phyloP scores from a whole-genome alignment of 53 echinoderm and acorn worm species.

The Holothuria scabra region DNA sequence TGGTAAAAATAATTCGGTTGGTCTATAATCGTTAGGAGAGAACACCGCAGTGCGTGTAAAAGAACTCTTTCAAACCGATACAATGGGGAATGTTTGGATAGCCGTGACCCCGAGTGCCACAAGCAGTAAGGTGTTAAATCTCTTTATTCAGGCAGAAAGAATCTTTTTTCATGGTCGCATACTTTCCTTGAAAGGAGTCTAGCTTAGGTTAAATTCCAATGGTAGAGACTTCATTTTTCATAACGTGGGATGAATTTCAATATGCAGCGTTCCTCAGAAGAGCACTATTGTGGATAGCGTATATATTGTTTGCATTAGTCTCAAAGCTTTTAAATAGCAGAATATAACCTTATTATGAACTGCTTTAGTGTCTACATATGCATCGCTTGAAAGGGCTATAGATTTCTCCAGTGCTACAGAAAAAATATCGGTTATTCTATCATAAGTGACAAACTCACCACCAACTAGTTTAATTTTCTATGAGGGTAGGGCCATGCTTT shows the following conservation, averaged over 20 bases:
- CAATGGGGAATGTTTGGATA: slow-evolving; percentile 34
- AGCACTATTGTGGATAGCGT: no score
- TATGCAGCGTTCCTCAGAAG: no score
- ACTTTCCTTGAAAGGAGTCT: neutral
- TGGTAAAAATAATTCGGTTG: slow-evolving; percentile 11
- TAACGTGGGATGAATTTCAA: no score
- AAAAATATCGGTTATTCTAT: no score
- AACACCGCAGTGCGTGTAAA: neutral
- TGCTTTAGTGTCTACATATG: no score
- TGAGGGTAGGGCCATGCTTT: slow-evolving; percentile 37
- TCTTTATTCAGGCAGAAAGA: slow-evolving; percentile 19
- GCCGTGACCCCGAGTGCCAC: slow-evolving; percentile 25
- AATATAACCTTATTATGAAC: no score
- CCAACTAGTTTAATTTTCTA: slow-evolving; percentile 16
- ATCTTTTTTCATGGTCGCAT: slow-evolving; percentile 26
- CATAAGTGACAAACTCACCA: slow-evolving; percentile 18
- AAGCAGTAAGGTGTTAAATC: slow-evolving; percentile 22
- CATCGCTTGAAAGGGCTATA: no score
- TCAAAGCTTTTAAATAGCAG: no score
- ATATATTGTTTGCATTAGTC: no score
- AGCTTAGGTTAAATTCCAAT: no score
- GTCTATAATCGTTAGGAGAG: slow-evolving; percentile 7
- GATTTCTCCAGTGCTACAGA: no score
- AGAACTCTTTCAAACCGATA: neutral
- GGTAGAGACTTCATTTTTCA: no score